Evolutionary conservation across 1,140 invertebrate species (phyloP).

Genomic region (Frieseomelitta varia): DNA sequence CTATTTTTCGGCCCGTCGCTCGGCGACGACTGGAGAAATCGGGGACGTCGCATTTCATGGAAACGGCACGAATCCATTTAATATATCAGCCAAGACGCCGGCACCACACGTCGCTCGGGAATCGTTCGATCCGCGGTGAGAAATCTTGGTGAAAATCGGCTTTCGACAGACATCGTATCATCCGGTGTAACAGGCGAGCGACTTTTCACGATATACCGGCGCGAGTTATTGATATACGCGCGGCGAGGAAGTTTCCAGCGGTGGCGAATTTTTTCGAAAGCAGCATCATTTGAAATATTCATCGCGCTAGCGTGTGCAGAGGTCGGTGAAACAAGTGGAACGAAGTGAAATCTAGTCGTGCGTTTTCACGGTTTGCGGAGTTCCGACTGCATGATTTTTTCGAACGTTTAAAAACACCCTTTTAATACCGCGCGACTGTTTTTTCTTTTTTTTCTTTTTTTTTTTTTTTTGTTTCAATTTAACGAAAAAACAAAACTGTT

Average conservation of each 20-base stretch:
- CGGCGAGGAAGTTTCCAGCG: background rate
- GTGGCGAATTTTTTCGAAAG: constrained; percentile 2
- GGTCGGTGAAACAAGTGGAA: background rate
- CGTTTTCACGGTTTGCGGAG: background rate
- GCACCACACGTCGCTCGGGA: background rate
- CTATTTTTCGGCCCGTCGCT: constrained; percentile 24
- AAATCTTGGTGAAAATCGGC: constrained; percentile 32
- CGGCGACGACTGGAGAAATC: constrained; percentile 55
- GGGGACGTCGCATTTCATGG: constrained; percentile 56
- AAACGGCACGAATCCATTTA: constrained; percentile 68
- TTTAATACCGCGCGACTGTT: background rate
- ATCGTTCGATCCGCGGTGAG: constrained; percentile 19
- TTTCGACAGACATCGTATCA: constrained; percentile 30
- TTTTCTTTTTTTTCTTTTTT: no score
- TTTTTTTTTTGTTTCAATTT: no score
- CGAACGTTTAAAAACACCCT: background rate
- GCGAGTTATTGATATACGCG: constrained; percentile 2
- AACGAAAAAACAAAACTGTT: no score
- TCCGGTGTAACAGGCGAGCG: background rate
- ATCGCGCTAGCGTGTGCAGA: background rate
- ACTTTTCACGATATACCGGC: background rate
- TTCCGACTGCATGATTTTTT: background rate
- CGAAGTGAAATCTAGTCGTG: background rate
- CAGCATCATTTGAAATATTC: background rate
- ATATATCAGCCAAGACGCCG: constrained; percentile 47